Evolutionary conservation across 1,140 invertebrate genomes (phyloP).

Genomic region (Cheumatopsyche charites): DNA sequence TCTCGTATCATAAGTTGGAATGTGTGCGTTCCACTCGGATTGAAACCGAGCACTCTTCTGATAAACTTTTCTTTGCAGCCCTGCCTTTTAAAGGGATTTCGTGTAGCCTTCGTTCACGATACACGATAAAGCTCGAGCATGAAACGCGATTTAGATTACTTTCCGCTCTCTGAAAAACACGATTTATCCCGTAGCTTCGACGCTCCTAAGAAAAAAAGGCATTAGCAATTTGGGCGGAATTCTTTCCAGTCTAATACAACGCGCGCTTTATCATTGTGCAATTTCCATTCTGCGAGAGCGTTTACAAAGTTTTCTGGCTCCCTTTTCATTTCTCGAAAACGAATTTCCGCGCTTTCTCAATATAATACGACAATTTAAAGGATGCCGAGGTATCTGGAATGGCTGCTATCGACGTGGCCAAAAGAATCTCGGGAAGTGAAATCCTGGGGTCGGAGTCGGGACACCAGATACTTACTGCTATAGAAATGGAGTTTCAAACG

Average conservation of each 20-base stretch:
- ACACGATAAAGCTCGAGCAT: constrained; percentile 29
- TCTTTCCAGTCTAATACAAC: constrained; percentile 5
- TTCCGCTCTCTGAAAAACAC: constrained; percentile 15
- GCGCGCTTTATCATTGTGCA: constrained; percentile 8
- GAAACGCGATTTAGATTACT: constrained; percentile 31
- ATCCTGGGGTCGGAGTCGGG: constrained; percentile 1
- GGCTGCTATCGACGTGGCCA: no score
- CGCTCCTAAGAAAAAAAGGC: constrained; percentile 1
- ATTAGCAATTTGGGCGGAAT: constrained; percentile 17
- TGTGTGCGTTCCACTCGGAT: constrained; percentile 43
- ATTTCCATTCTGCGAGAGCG: neutral
- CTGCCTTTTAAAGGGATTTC: constrained; percentile 40
- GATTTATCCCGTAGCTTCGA: constrained; percentile 16
- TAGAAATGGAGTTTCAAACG: constrained; percentile 31
- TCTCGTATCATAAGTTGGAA: constrained; percentile 42
- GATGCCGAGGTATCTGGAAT: no score
- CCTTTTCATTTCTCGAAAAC: no score
- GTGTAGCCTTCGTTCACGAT: constrained; percentile 29
- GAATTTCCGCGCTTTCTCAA: no score
- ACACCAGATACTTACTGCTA: neutral
- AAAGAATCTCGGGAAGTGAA: constrained; percentile 11
- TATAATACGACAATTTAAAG: no score
- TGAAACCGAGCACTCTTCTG: constrained; percentile 46
- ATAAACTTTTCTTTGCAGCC: constrained; percentile 41
- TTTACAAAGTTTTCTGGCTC: neutral